Percentiles rank a stretch among this genome's conserved stretches.
phyloP scores from a whole-genome alignment of 2,113 vertebrate species.

The Asarcornis scutulata region DNA sequence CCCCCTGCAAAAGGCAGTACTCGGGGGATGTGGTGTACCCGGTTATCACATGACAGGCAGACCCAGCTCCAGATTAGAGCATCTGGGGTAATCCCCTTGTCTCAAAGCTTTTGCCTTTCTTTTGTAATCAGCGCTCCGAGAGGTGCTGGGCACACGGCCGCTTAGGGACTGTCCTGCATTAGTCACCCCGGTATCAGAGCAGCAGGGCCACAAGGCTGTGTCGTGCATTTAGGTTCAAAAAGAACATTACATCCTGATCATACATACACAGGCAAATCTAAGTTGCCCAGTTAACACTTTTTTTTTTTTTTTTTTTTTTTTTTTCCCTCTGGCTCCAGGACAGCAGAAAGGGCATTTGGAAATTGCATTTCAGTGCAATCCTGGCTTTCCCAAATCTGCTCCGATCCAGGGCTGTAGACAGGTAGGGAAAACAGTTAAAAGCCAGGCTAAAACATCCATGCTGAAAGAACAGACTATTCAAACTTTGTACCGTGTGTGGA shows the following conservation, averaged over 20 bases:
- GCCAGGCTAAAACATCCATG: not conserved
- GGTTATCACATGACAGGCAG: not conserved
- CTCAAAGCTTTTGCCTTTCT: conserved; percentile 37
- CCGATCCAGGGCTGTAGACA: not conserved
- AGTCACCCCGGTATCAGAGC: conserved; percentile 4
- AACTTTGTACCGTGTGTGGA: not conserved
- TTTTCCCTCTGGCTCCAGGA: not conserved
- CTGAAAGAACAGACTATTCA: not conserved
- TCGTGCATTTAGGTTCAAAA: not conserved
- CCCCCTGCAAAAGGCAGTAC: not conserved
- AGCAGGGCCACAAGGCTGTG: not conserved
- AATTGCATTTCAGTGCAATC: not conserved
- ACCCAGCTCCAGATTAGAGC: not conserved
- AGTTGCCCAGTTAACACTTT: not conserved
- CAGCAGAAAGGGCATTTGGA: not conserved
- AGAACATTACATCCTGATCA: conserved; percentile 18
- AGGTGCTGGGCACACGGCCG: not conserved
- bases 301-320: not conserved
- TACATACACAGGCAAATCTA: not conserved
- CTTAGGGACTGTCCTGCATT: conserved; percentile 56
- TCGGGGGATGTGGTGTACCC: not conserved
- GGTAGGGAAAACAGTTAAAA: not conserved
- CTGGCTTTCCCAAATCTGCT: not conserved
- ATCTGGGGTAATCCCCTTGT: conserved; percentile 34
- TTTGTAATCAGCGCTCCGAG: not conserved